Conservation (phyloP, 23 tunicate species). For the Halocynthia aurantium region DNA sequence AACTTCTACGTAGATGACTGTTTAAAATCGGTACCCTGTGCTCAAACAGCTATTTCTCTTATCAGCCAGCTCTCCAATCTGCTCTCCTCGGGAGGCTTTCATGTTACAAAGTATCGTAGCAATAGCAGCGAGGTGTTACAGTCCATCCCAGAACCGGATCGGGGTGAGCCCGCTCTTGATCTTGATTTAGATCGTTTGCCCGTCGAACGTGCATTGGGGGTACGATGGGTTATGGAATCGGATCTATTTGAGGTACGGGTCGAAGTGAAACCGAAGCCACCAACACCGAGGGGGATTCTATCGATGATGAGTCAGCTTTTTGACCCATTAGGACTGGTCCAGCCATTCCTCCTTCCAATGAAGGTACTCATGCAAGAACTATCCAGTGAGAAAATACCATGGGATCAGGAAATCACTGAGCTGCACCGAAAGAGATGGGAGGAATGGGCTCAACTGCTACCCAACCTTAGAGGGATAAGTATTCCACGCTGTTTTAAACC, state of each 20-base stretch:
- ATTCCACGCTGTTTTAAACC: conserved; percentile 41
- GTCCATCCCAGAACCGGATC: conserved; percentile 23
- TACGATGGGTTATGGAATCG: conserved; percentile 31
- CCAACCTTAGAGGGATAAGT: not conserved
- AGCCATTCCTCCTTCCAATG: conserved; percentile 29
- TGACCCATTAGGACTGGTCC: conserved; percentile 39
- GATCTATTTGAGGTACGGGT: conserved; percentile 34
- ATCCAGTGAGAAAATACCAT: conserved; percentile 17
- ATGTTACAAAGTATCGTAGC: conserved; percentile 30
- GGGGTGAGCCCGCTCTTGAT: not conserved
- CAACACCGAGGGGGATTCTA: conserved; percentile 24
- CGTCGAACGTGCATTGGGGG: conserved; percentile 36
- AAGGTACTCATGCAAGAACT: conserved; percentile 37
- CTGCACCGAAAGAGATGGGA: not conserved
- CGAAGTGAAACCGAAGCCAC: conserved; percentile 3
- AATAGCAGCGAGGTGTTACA: conserved; percentile 31
- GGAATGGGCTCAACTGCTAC: conserved; percentile 10
- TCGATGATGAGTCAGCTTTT: conserved; percentile 24
- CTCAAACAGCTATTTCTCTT: no score
- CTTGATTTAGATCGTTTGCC: conserved; percentile 16
- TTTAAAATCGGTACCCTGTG: not conserved
- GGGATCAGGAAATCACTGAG: conserved; percentile 12
- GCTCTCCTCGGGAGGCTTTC: conserved; percentile 36
- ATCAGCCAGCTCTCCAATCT: no score
- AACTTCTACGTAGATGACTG: conserved; percentile 49